Percentiles rank a stretch among this genome's conserved stretches.
These are phyloP conservation scores for Rhadina sibilatrix DNA, from an alignment of 2,113 vertebrate genomes.

Conservation along the genomic window DNA sequence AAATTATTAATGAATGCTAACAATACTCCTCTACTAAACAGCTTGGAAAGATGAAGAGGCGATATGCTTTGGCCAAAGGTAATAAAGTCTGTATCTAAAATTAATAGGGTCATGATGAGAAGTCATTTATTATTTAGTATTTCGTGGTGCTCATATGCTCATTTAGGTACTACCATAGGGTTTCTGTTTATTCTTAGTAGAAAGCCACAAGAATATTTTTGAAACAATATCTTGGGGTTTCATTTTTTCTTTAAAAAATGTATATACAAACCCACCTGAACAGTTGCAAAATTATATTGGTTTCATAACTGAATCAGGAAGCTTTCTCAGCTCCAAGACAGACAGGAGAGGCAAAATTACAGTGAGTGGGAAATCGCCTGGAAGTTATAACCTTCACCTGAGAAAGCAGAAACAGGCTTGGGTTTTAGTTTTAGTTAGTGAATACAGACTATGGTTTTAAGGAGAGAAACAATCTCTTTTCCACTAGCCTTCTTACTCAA, in stretches of 20 bases:
- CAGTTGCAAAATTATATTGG: not conserved
- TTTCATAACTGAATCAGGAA: not conserved
- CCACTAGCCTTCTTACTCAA: not conserved
- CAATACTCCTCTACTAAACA: not conserved
- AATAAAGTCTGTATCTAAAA: not conserved
- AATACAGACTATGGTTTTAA: not conserved
- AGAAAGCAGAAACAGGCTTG: not conserved
- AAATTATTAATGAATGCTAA: not conserved
- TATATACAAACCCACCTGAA: not conserved
- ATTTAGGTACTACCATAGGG: not conserved
- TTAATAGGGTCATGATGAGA: not conserved
- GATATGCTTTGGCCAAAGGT: not conserved
- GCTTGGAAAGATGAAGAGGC: not conserved
- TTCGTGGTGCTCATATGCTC: not conserved
- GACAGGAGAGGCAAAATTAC: not conserved
- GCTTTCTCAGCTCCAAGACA: not conserved
- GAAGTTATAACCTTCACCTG: not conserved
- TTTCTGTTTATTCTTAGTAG: not conserved
- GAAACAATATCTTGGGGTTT: not conserved
- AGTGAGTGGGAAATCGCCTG: not conserved
- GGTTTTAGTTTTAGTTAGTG: not conserved
- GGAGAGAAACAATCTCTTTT: not conserved
- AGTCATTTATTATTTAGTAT: not conserved
- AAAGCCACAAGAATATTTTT: not conserved
- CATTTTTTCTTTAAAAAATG: not conserved